Conservation (phyloP, 2,113 vertebrate species). For the Channa maculata region DNA sequence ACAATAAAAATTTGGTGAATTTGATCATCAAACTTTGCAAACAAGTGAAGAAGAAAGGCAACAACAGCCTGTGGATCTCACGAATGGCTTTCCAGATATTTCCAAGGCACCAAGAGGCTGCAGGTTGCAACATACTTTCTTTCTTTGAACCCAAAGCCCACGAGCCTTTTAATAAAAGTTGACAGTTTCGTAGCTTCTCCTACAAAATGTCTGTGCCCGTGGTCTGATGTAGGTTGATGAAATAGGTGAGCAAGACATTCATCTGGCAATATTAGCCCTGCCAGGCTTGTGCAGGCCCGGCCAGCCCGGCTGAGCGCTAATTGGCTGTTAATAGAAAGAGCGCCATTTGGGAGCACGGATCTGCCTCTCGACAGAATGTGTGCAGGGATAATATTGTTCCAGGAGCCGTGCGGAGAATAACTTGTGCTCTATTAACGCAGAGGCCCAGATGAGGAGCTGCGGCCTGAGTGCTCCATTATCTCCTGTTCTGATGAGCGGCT, state of each 20-base stretch:
- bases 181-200: background rate
- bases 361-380: constrained; percentile 73
- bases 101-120: background rate
- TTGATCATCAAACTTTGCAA: no score
- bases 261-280: constrained; percentile 73
- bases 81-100: background rate
- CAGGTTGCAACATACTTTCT: background rate
- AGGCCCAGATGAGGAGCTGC: constrained; percentile 78
- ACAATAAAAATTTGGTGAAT: no score
- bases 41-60: no score
- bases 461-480: constrained; percentile 93
- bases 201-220: background rate
- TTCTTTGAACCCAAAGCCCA: background rate
- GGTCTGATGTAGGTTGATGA: constrained; percentile 48
- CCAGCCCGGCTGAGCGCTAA: constrained; percentile 63
- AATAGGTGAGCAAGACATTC: constrained; percentile 70
- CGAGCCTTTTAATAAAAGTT: background rate
- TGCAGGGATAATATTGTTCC: constrained; percentile 87
- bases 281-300: constrained; percentile 73
- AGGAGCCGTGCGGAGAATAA: constrained; percentile 92
- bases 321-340: constrained; percentile 84
- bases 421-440: constrained; percentile 85
- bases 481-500: constrained; percentile 88
- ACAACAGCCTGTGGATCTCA: no score
- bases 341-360: constrained; percentile 85